Base-by-base conservation (phyloP, 2,797 vertebrate genomes). In the Lutjanus campechanus region DNA sequence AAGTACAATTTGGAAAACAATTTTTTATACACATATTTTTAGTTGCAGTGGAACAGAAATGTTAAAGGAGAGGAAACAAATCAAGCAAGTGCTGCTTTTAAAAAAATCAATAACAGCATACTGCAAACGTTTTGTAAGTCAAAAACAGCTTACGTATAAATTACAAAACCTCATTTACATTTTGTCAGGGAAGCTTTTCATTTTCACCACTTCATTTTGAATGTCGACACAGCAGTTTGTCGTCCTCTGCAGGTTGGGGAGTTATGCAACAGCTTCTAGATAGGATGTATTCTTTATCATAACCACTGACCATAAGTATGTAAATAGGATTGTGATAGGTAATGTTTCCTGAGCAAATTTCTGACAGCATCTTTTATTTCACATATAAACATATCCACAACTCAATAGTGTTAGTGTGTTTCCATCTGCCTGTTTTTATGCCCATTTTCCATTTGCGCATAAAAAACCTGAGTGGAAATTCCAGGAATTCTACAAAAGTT, bases 301-400 rank as follows among this genome's bases (percentile, higher is more conserved):
- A 47, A 25, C 0, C 5, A 8, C 15, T 29, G 0, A 50, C 53
- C 3, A 15, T 1, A 6, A 60, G 29, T 11, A 15, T 53, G 56
- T 29, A n/a, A 47, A 29, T 36, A 1, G 0, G 0, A 3, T 2
- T 53, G 10, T 49, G 20, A 36, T 68, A 17, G 25, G 11, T 20
- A 67, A 41, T 47, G 11, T 54, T 60, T 65, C 62, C 63, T 65
- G 51, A 85, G 66, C 10, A 41, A 29, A 36, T 36, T 36, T 36
- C 29, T 36, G 29, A 36, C 29, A 36, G 29, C 29, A 36, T 36
- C 5, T 36, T 36, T 36, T 36, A 36, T 36, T 36, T 36, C 29
- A 36, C 29, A 36, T 36, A 36, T 36, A 36, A 5, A 4, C 29
- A 36, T 65, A 19, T 51, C 8, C 16, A 13, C 1, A 47, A 47